A percentile compares a stretch with the other conserved stretches of the same genome.
Evolutionary conservation across 2,113 vertebrate genomes (phyloP).

Genomic region (Larimichthys crocea): DNA sequence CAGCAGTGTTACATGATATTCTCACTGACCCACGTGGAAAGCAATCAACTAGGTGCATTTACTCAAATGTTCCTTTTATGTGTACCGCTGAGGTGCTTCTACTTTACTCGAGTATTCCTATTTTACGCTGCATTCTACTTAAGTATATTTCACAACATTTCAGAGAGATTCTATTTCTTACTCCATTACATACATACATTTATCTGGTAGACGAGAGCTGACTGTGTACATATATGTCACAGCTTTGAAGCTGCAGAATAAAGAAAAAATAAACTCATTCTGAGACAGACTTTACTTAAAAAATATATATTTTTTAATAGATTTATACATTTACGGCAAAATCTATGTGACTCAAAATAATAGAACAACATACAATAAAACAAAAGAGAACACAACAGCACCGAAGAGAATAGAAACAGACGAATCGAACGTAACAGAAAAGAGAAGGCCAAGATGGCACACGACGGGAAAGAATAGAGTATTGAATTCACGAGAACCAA

Average conservation of each 20-base stretch:
- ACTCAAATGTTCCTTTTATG: not conserved
- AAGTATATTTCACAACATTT: not conserved
- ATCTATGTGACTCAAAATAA: not conserved
- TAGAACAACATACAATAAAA: not conserved
- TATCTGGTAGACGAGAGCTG: not conserved
- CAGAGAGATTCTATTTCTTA: too few species aligned
- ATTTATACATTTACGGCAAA: not conserved
- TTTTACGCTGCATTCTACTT: not conserved
- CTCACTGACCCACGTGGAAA: not conserved
- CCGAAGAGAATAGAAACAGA: not conserved
- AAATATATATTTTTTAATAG: too few species aligned
- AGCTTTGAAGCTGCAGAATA: not conserved
- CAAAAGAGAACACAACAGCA: not conserved
- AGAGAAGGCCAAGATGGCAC: not conserved
- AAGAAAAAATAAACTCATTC: not conserved
- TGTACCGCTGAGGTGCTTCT: not conserved
- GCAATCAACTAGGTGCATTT: not conserved
- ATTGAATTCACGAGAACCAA: too few species aligned
- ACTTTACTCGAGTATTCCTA: not conserved
- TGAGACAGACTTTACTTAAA: not conserved
- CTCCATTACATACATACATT: not conserved
- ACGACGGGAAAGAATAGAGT: not conserved
- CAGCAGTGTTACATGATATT: not conserved
- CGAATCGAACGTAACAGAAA: not conserved
- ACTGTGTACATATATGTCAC: not conserved